Conservation (phyloP, 64 coral and sea anemone species). For the Montipora capricornis region DNA sequence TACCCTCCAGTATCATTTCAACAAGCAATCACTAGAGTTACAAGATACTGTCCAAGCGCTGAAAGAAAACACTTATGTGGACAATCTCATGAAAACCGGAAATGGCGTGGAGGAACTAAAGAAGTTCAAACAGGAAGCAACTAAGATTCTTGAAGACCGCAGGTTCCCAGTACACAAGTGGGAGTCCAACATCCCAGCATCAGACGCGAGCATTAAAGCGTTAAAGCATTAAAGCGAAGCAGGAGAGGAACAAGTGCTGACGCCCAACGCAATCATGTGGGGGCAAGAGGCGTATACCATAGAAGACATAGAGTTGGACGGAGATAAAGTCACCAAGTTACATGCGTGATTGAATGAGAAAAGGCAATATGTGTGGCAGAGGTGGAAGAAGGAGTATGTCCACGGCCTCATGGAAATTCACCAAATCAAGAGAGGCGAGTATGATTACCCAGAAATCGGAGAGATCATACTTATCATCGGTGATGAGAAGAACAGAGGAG, state of each 20-base stretch:
- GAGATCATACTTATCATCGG: conserved; percentile 60
- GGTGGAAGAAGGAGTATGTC: conserved; percentile 74
- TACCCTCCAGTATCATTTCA: conserved; percentile 26
- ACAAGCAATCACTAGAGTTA: not conserved
- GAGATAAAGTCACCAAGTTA: conserved; percentile 65
- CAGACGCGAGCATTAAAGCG: no score
- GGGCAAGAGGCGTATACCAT: conserved; percentile 6
- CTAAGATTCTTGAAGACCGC: not conserved
- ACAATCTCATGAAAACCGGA: conserved; percentile 21
- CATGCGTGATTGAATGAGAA: conserved; percentile 10
- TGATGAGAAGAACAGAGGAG: conserved; percentile 38
- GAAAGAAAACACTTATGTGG: conserved; percentile 39
- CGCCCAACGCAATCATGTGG: conserved; percentile 52
- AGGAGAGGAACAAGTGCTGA: conserved; percentile 13
- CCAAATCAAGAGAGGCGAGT: not conserved
- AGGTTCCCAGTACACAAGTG: conserved; percentile 21
- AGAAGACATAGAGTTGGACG: conserved; percentile 46
- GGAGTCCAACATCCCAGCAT: not conserved
- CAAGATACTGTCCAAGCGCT: conserved; percentile 3
- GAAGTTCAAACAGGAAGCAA: conserved; percentile 2
- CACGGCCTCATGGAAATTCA: conserved; percentile 82
- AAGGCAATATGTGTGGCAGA: conserved; percentile 21
- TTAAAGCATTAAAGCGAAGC: no score
- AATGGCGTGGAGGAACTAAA: not conserved
- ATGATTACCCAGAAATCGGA: conserved; percentile 19